Evolutionary conservation across 2,113 vertebrate species (phyloP), one percentile per base, ranked within the genome.

Genomic region (Peucedramus taeniatus): DNA sequence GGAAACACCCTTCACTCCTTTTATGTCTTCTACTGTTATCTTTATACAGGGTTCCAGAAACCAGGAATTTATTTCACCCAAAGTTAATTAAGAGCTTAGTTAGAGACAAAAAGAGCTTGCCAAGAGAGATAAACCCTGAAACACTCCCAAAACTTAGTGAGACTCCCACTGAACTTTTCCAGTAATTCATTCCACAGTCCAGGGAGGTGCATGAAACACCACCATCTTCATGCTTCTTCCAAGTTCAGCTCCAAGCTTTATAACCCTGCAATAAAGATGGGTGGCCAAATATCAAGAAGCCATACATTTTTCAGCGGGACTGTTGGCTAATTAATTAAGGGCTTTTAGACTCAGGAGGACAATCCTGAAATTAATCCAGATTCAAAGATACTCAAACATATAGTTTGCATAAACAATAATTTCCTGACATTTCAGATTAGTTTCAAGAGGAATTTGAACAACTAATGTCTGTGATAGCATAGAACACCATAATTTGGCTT

Each of bases 91-190:
- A 91, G 61, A 83, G 66, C n/a, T 94, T 83, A 80, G 64, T 35
- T 63, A 54, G 66, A 64, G 30, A 94, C 47, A 33, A 84, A 59
- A 40, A 87, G 89, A 39, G 24, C 81, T 91, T 94, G 81, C 81
- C 91, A 87, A 89, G 39, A 47, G n/a, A 94, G 93, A 87, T 81
- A 92, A 87, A 75, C 45, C 60, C 80, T 69, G 64, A 64, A 89
- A 56, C 1, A 3, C 61, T 87, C 72, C 39, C 81, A 76, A 82
- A 94, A 83, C 5, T 37, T 9, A 84, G 51, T 0, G 2, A 84
- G 65, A 79, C 23, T 87, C 81, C 31, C 49, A 89, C 65, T 59
- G 42, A 92, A 88, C 30, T 47, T 65, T 76, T 57, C 28, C 53
- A 79, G 26, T 80, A 86, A 78, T 70, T 82, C 61, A 82, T 72